Evolutionary conservation across 2,888 invertebrate species (phyloP).

Genomic region (Volucella zonaria): DNA sequence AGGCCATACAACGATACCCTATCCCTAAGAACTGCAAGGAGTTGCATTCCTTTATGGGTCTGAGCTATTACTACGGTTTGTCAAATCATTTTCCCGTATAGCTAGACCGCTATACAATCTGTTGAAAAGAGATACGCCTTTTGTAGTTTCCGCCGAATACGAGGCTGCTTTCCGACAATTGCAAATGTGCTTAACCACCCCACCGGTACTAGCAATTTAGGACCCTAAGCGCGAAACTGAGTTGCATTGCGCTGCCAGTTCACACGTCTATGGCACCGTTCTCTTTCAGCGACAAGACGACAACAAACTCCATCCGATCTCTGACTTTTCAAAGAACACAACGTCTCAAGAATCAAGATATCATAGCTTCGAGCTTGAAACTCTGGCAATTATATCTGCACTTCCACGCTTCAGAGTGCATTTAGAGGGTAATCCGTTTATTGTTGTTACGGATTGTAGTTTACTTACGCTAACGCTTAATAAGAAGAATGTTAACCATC

Average conservation of each 20-base stretch:
- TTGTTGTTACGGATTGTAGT: conserved; percentile 75
- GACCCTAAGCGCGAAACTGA: background rate
- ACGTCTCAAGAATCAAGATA: conserved; percentile 75
- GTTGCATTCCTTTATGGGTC: no score
- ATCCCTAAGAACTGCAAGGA: conserved; percentile 41
- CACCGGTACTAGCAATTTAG: background rate
- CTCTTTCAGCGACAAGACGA: no score
- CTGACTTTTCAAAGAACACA: conserved; percentile 45
- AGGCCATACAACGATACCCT: conserved; percentile 36
- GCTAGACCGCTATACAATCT: background rate
- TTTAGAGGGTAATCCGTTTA: conserved; percentile 18
- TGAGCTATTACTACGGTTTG: conserved; percentile 14
- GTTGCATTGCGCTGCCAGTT: background rate
- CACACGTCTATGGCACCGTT: no score
- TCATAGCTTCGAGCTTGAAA: conserved; percentile 78
- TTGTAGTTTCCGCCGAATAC: background rate
- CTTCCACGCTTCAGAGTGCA: conserved; percentile 75
- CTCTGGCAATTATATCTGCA: conserved; percentile 77
- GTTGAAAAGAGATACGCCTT: conserved; percentile 19
- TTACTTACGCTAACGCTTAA: conserved; percentile 75
- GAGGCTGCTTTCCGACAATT: conserved; percentile 1
- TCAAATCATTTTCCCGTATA: conserved; percentile 4
- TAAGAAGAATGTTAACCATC: conserved; percentile 76
- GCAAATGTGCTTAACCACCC: background rate
- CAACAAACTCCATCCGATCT: conserved; percentile 4